Evolutionary conservation across 2,113 vertebrate species (phyloP), one percentile per base, ranked within the genome.

Genomic region (Astur gentilis): DNA sequence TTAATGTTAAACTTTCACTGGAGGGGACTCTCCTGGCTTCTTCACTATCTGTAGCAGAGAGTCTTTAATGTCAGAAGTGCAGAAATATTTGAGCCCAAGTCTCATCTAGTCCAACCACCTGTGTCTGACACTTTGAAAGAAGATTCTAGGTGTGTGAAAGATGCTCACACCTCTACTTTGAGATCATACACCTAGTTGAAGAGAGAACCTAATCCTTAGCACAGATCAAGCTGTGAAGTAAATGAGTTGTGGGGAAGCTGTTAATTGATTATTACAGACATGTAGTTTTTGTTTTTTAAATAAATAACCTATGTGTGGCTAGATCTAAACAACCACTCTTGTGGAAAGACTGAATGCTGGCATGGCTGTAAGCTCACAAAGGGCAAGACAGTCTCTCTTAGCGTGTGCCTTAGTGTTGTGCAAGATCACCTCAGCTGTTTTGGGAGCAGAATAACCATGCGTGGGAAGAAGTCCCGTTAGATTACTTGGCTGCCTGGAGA

Each of bases 201-300:
- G 40, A 89, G 40, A 83, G 25, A 91, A 65, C 14, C 11, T 65
- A 76, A 91, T 52, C 40, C 66, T 79, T 85, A 57, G 26, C 47
- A 64, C 22, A 32, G 76, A 88, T 65, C 70, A 79, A 88, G 54
- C 78, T 80, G 87, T 72, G 70, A 90, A 94, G 61, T 21, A 93
- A 93, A 87, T 44, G 12, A 95, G 50, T 72, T 94, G 67, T 71
- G 31, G 2, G 6, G 36, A 22, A 93, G 44, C 76, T 89, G 81
- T 87, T 95, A 95, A 93, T 91, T 91, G 78, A 65, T 84, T 87
- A 45, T 84, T 89, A 42, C 21, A 81, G 42, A n/a, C 31, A n/a
- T 15, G 17, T 36, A 83, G 42, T 36, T 57, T 76, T 73, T 38
- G 0, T 2, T 83, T 82, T 72, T 83, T 42, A 60, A 64, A 55